Evolutionary conservation across 2,113 vertebrate genomes (phyloP).

Genomic region (Psittacula cyanocephala): DNA sequence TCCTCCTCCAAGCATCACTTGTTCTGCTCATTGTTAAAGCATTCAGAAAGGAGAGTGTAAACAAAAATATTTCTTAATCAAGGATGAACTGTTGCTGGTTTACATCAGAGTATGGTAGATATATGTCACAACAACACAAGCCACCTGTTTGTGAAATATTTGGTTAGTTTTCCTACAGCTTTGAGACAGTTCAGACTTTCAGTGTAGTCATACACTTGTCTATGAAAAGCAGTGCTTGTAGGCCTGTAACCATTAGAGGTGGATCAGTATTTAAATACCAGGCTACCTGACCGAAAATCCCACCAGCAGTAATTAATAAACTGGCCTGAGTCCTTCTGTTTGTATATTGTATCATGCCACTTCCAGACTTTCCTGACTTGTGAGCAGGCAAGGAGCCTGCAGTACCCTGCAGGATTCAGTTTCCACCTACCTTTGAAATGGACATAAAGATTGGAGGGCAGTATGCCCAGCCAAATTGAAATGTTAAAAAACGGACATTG

Average conservation of each 20-base stretch:
- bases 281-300: not conserved
- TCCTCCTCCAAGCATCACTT: not conserved
- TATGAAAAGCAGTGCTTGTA: not conserved
- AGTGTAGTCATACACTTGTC: not conserved
- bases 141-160: not conserved
- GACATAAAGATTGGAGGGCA: not conserved
- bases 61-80: not conserved
- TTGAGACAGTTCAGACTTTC: not conserved
- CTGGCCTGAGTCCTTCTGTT: not conserved
- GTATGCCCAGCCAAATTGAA: not conserved
- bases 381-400: fast-evolving
- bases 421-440: not conserved
- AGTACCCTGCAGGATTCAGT: not conserved
- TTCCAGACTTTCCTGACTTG: not conserved
- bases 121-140: not conserved
- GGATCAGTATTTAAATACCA: not conserved
- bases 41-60: not conserved
- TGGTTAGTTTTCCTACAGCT: not conserved
- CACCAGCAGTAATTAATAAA: not conserved
- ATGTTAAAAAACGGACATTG: not conserved
- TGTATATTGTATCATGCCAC: not conserved
- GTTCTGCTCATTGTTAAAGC: not conserved
- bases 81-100: not conserved
- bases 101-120: not conserved
- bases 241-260: not conserved